Base-by-base conservation (phyloP, 2,888 invertebrate species). In the Pycnomerus fuliginosus region DNA sequence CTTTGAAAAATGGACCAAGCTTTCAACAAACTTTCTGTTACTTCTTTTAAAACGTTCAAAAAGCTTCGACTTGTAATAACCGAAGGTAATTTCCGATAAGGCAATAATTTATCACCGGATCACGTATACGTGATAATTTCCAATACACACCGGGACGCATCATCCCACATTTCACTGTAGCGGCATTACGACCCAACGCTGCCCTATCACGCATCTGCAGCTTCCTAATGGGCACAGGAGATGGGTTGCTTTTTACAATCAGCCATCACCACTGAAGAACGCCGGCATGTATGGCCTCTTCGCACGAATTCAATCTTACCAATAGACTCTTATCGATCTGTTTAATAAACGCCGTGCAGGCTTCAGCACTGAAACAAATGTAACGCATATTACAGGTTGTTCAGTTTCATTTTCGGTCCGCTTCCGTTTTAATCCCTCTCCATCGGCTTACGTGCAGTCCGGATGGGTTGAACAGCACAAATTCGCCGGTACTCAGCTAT, bases 401-500 rank as follows among this genome's bases (percentile, higher is more conserved):
- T 29, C 34, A 38, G 44, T 44, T 44, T 44, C 34, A 38, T 44
- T 34, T 35, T 45, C 32, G 36, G 28, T 36, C 12, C 16, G 30
- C 28, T 40, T 40, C 36, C 36, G 30, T 41, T 27, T 40, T 45
- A 45, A 41, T 40, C 40, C 36, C 17, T 31, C 35, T 30, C 25
- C 36, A 41, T 45, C 40, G 40, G 40, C 39, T 45, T 36, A 27
- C 34, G 30, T 44, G 34, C 39, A 34, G 30, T 39, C 30, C 25
- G 35, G 40, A 35, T 34, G 31, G 16, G 25, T 28, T 40, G 24
- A 39, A 20, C 40, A 27, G 45, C 45, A 40, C 36, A 45, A 45
- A 45, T 45, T 33, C 30, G 37, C 35, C 42, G 36, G 27, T 39
- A 37, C 45, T 51, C 51, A 48, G 51, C 51, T 48, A 43, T 51